These are phyloP conservation scores for Platerodrilus igneus DNA, from an alignment of 2,888 invertebrate species.

Conservation along the genomic window DNA sequence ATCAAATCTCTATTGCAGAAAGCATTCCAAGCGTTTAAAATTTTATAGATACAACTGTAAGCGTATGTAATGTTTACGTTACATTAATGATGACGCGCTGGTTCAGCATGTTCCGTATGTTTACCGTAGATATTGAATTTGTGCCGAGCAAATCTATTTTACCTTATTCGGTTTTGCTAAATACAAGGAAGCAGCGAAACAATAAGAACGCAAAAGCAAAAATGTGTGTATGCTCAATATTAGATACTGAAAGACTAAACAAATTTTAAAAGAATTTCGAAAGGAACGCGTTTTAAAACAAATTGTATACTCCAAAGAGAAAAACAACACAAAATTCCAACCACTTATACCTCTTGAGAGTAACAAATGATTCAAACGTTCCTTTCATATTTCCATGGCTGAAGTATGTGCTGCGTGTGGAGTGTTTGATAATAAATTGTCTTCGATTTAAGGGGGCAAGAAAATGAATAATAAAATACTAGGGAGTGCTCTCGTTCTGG, in stretches of 20 bases:
- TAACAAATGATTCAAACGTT: constrained; percentile 24
- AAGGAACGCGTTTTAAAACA: constrained; percentile 10
- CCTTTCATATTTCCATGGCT: constrained; percentile 23
- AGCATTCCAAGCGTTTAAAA: too few relatives aligned
- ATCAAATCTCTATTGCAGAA: too few relatives aligned
- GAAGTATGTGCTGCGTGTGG: constrained; percentile 24
- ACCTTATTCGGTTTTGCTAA: constrained; percentile 16
- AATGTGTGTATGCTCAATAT: too few relatives aligned
- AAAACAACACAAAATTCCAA: constrained; percentile 25
- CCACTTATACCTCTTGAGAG: constrained; percentile 28
- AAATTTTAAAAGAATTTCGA: constrained; percentile 15
- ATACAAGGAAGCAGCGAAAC: too few relatives aligned
- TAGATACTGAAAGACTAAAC: too few relatives aligned
- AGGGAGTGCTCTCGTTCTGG: too few relatives aligned
- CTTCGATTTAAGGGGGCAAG: constrained; percentile 22
- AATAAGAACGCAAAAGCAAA: too few relatives aligned
- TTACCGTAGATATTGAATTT: constrained; percentile 21
- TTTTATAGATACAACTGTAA: too few relatives aligned
- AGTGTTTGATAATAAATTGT: constrained; percentile 23
- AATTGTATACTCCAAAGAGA: constrained; percentile 23
- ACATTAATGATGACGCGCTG: constrained; percentile 16
- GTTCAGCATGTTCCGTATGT: constrained; percentile 6
- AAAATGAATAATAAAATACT: constrained; percentile 26
- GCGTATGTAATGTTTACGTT: constrained; percentile 18
- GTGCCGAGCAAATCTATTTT: constrained; percentile 19